Evolutionary conservation across 30 jellyfish, hydroid and myxozoan species (phyloP), one percentile per base, ranked within the genome.

Genomic region (Hydractinia echinata): DNA sequence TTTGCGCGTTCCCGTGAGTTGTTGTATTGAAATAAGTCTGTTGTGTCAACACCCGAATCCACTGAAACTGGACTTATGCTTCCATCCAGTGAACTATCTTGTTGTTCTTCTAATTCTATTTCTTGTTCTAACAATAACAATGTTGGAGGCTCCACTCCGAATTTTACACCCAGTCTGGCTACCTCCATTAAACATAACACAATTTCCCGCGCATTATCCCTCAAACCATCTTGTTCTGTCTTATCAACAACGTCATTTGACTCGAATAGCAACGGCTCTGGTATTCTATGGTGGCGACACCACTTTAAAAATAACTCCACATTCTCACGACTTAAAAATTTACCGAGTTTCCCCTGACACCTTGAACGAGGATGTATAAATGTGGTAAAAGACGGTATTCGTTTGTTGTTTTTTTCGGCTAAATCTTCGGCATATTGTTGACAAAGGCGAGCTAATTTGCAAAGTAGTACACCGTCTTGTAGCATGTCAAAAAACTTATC

Each of bases 181-280:
- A 93, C 96, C 66, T 93, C 99, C 99, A 93, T 93, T 54, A 93
- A 79, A 78, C 99, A 93, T 10, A 93, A 82, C 8, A 93, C 99
- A 67, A 93, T 94, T 61, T 93, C 99, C 62, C 99, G 89, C 15
- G 99, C 99, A 44, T 94, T 94, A 50, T 93, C 99, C 44, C 99
- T 72, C 14, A 85, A 74, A 39, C 94, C 99, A 15, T 82, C 89
- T 55, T 71, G 48, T 55, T 93, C 99, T 58, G 97, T 91, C 4
- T 58, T 54, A 54, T 91, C 96, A 18, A 93, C 99, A 15, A 87
- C 96, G 81, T 93, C 99, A 76, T 93, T 93, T 20, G 99, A 93
- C 64, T 93, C 99, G 77, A 93, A 93, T 77, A 93, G 83, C 44
- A 93, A 71, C 44, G 88, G 95, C 79, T 93, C 99, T 9, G 95